phyloP scores from a whole-genome alignment of 1,140 invertebrate genomes.

The Megathymus violae region DNA sequence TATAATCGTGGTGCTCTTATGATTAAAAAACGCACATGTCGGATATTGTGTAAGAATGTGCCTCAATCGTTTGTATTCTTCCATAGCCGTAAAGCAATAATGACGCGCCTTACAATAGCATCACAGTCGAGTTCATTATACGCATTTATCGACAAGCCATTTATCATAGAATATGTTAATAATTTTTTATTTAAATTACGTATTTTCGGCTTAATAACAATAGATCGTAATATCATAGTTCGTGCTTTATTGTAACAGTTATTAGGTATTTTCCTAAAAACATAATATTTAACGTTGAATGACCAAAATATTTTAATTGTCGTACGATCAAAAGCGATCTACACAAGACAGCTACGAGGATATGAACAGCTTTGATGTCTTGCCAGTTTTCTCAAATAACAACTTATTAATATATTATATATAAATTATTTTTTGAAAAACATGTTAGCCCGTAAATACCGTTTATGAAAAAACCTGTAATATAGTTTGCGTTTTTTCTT shows the following conservation, averaged over 20 bases:
- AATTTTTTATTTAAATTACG: not conserved
- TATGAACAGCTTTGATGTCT: not conserved
- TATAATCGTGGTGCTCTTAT: slow-evolving; percentile 31
- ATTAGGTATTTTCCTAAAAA: not conserved
- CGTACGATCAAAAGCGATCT: not conserved
- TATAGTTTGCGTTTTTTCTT: not conserved
- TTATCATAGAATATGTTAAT: not conserved
- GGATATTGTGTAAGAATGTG: slow-evolving; percentile 22
- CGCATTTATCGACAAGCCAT: slow-evolving; percentile 1
- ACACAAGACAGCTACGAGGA: not conserved
- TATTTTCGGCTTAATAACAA: slow-evolving; percentile 1
- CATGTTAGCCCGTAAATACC: too few relatives aligned
- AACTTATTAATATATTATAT: not conserved
- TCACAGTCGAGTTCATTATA: slow-evolving; percentile 17
- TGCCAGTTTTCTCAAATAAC: not conserved
- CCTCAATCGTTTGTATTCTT: slow-evolving; percentile 29
- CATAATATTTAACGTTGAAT: not conserved
- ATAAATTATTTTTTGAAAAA: not conserved
- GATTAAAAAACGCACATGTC: slow-evolving; percentile 28
- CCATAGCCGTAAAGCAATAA: slow-evolving; percentile 31
- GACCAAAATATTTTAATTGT: not conserved
- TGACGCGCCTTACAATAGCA: slow-evolving; percentile 20
- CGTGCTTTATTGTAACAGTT: slow-evolving; percentile 17
- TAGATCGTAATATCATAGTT: not conserved
- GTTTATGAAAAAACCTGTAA: too few relatives aligned